Percentiles rank a stretch among this genome's conserved stretches.
Conservation (phyloP, 2,113 vertebrate genomes). For the Dunckerocampus dactyliophorus region DNA sequence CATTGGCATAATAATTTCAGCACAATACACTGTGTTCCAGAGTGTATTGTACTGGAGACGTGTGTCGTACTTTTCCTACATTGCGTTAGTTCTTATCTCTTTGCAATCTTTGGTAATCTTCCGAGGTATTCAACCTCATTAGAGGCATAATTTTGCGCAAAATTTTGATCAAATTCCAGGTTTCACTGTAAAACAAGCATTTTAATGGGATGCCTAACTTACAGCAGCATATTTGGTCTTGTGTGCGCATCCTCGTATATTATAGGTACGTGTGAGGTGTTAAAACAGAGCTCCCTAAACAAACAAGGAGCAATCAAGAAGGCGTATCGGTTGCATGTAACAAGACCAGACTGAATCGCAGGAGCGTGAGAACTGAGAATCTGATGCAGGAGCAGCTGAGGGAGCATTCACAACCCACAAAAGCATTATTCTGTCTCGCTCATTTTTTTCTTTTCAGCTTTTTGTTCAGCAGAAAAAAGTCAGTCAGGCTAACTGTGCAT, state of each 20-base stretch:
- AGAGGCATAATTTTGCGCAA: no score
- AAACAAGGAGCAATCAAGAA: conserved; percentile 51
- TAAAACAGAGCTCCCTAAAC: conserved; percentile 36
- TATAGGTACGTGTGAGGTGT: conserved; percentile 19
- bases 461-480: conserved; percentile 20
- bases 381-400: conserved; percentile 33
- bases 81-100: no score
- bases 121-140: no score
- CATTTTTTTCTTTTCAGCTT: conserved; percentile 15
- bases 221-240: neutral
- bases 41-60: no score
- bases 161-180: no score
- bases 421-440: conserved; percentile 11
- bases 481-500: conserved; percentile 8
- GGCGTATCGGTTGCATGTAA: conserved; percentile 51
- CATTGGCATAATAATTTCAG: no score
- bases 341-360: conserved; percentile 44
- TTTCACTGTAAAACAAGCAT: no score
- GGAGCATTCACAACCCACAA: conserved; percentile 48
- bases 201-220: neutral
- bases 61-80: no score
- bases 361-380: conserved; percentile 42
- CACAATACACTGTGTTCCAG: no score
- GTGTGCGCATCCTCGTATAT: neutral
- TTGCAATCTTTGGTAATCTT: no score